Evolutionary conservation across 2,797 vertebrate genomes (phyloP), one percentile per base, ranked within the genome.

Genomic region (Typhlichthys eigenmanni): DNA sequence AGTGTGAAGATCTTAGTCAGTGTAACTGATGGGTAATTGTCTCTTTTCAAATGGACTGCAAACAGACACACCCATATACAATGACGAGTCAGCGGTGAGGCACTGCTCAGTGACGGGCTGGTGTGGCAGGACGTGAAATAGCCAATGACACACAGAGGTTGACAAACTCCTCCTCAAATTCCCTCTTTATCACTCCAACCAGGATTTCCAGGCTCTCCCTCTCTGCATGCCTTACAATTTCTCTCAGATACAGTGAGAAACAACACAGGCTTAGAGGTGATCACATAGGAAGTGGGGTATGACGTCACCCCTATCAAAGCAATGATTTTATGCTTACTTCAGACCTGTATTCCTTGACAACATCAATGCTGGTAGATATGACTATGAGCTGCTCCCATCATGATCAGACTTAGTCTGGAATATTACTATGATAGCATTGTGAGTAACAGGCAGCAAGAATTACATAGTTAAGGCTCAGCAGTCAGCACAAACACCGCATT

Each of bases 81-180:
- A 62, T 16, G 34, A 46, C 47, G 16, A 76, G 66, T 80, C 72
- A 80, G 58, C 7, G 61, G 55, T 81, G 72, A 87, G 66, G 75
- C 78, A 80, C 59, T 43, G 61, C 14, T 55, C 54, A 59, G 79
- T 74, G 81, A 86, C 81, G 84, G 19, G 50, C 47, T 58, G 65
- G 84, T 72, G 70, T 45, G 72, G 69, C 76, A 84, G 84, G 81
- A 90, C 88, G 82, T 82, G 63, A 78, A 70, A 75, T 71, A 81
- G 77, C 76, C 67, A 80, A 38, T 85, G 85, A 84, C 82, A 83
- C 80, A 85, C 46, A 46, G 6, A 55, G 63, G 58, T 60, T 24
- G 56, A 67, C 49, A 24, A 72, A 69, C 64, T 67, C 58, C n/a
- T 32, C 62, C 58, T 55, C 46, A n/a, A 69, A 58, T 19, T 62